Conservation (phyloP, 1,140 invertebrate species). For the Drosophila sp. region DNA sequence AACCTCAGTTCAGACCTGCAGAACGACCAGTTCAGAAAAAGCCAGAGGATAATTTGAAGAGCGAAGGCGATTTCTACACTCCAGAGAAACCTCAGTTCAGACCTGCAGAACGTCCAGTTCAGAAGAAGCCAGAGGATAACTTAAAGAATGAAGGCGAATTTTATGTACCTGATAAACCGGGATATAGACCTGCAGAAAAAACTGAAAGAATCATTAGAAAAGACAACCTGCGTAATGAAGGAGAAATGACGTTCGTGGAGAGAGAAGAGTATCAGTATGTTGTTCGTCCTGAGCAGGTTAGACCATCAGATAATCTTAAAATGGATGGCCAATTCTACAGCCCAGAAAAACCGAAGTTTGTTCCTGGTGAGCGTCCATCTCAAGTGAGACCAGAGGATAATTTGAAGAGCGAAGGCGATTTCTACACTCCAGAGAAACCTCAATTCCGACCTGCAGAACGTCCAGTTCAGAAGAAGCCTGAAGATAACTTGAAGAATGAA, state of each 20-base stretch:
- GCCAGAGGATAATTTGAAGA: conserved; percentile 42
- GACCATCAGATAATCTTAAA: conserved; percentile 87
- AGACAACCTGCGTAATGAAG: conserved; percentile 87
- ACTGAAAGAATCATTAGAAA: conserved; percentile 86
- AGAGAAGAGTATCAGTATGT: conserved; percentile 84
- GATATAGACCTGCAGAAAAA: no score
- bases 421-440: conserved; percentile 85
- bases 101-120: conserved; percentile 87
- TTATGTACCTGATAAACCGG: no score
- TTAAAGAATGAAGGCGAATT: conserved; percentile 85
- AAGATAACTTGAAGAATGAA: conserved; percentile 87
- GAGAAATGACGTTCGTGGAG: conserved; percentile 86
- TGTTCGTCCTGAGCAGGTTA: conserved; percentile 86
- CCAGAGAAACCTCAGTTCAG: conserved; percentile 84
- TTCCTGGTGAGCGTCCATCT: conserved; percentile 84
- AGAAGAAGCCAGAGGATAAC: no score
- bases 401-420: conserved; percentile 86
- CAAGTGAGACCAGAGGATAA: conserved; percentile 86
- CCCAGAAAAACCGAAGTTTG: conserved; percentile 67
- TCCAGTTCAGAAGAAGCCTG: conserved; percentile 86
- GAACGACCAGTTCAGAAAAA: conserved; percentile 3
- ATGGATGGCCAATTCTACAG: conserved; percentile 86
- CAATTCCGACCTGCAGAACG: conserved; percentile 86
- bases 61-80: conserved; percentile 88
- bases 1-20: conserved; percentile 56